Base-by-base conservation (phyloP, 2,888 invertebrate species). In the Eurytoma californica region DNA sequence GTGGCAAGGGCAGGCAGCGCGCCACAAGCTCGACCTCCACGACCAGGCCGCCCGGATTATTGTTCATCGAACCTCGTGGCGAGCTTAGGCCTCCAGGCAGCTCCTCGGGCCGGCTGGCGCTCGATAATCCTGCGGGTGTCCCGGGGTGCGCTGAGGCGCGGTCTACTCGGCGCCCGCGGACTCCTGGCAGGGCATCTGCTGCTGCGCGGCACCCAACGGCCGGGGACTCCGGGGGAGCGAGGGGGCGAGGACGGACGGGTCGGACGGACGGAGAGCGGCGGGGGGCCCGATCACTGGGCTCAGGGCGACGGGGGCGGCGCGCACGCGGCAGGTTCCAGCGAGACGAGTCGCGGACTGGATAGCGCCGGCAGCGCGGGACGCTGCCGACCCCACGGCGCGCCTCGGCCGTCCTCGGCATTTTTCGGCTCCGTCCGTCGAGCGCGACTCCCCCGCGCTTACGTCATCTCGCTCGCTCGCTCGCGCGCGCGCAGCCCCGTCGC, bases 11-110 rank as follows among this genome's bases (percentile, higher is more conserved):
- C 24, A 88, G 84, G 51, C 72, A 55, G 83, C 87, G 86, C 77
- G 87, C 86, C 86, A 87, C 85, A 82, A 89, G 84, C 84, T 89
- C 88, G 83, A 89, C 87, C 83, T 88, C 88, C 84, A 88, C 86
- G 65, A 85, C 75, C 72, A 72, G 61, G 16, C 79, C 85, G 82
- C 87, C 84, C 76, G 85, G 84, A 86, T 89, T 88, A 83, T 89
- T 89, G 86, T 88, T 89, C 89, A 89, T 89, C 66, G 82, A 80
- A 77, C 61, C 57, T 65, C 57, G 72, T 49, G 60, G 63, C 30
- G 66, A 70, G 39, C 9, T 39, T 24, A 24, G 24, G 39, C 39
- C 9, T 39, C 39, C 39, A 9, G 39, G 39, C 39, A 9, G 39
- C 39, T 39, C 5, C 39, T 39, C 39, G 12, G 63, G 53, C 53